Base-by-base conservation (phyloP, 2,888 invertebrate species). In the Pedicia rivosa region DNA sequence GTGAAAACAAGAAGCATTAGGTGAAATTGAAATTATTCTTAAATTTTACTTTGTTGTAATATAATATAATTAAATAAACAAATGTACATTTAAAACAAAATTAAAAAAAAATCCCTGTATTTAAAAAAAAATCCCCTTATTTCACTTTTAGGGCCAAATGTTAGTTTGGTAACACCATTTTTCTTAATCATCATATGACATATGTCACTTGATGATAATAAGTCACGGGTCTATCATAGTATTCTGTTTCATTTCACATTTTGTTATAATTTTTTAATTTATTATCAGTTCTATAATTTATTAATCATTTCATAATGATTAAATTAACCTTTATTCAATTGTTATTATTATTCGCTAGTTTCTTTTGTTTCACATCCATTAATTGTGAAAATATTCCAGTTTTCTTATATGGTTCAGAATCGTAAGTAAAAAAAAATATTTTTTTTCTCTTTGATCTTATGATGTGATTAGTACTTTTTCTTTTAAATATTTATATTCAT, bases 361-460 rank as follows among this genome's bases (percentile, higher is more conserved):
- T 32, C 8, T 12, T n/a, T n/a, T n/a, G n/a, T n/a, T n/a, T 32
- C 6, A 20, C 32, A 13, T 13, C 20, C 3, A 20, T 17, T 20
- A 3, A 22, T 9, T 20, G 53, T 12, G 63, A 62, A 38, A 59
- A 64, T 43, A 68, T 72, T 26, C 74, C 75, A 43, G 71, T 71
- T 32, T 64, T 67, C 44, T 46, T 75, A 41, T 75, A 72, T 72
- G 71, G 67, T 20, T 48, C 48, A 41, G 45, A 32, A 32, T 13
- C 19, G 32, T 32, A 32, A 32, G 32, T 29, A 20, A 12, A 6
- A n/a, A 12, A 10, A n/a, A 9, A 9, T 2, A 12, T 5, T 16
- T 30, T 30, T 10, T 29, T 4, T 16, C 29, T n/a, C n/a, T n/a
- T 6, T 32, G 32, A 32, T 20, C 20, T 20, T 14, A 20, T 32